Evolutionary conservation across 2,113 vertebrate genomes (phyloP), one percentile per base, ranked within the genome.

Genomic region (Stegostoma tigrinum): DNA sequence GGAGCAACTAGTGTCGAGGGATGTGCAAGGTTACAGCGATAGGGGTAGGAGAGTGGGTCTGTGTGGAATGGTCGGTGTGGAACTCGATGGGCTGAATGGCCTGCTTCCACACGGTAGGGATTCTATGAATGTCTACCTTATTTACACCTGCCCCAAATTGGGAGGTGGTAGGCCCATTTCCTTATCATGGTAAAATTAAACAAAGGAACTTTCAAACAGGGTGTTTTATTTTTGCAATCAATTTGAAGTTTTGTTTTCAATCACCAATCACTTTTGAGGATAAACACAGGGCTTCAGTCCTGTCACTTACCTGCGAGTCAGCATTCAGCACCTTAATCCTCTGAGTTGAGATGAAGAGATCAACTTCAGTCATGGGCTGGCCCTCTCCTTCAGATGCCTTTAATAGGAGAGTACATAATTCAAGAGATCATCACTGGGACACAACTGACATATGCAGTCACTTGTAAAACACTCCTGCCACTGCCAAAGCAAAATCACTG

Each of bases 281-380:
- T 15, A 64, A 64, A 24, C 23, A 3, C 19, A 7, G 52, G 1
- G 34, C 7, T 80, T 80, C 38, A 12, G 15, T 2, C 21, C 27
- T 78, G 30, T 3, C 42, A 48, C 52, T 66, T 98, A 99, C 99
- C 99, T 99, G 99, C 3, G 99, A 98, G 96, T 99, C 98, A 3
- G 99, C 98, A 86, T 99, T 99, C 96, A 99, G 97, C 5, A 99
- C 98, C 98, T 99, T 99, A 96, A 99, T 99, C 97, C 99, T 98
- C 97, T 99, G 98, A 3, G 99, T 99, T 80, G 99, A 99, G 97
- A 99, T 99, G 97, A 99, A 99, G 96, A 99, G 98, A 96, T 99
- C 99, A 97, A 99, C 99, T 97, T 99, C 99, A 0, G 98, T 99
- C 98, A 99, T 98, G 30, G 98, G 98, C 91, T 99, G 98, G 96